Base-by-base conservation (phyloP, 1,140 invertebrate species). In the Gryon sp. region DNA sequence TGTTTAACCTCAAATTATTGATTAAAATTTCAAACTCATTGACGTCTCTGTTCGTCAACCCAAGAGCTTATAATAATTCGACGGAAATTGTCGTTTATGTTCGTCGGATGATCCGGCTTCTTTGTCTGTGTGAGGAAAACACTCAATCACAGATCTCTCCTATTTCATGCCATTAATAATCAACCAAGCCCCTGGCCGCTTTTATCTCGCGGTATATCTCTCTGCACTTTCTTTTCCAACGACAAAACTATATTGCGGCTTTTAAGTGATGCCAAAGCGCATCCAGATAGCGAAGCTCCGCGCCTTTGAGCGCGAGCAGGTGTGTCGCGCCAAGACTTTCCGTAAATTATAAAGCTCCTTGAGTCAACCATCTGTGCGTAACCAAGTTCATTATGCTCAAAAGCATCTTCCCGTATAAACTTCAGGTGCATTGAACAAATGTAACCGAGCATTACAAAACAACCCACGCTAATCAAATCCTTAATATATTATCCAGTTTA, bases 321-420 rank as follows among this genome's bases (percentile, higher is more conserved):
- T 74, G 70, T 57, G 16, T 15, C 26, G 26, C 18, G 7, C 48
- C 18, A 59, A 74, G 52, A 43, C 52, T 74, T 53, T 43, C 50
- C 52, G 50, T 59, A 74, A 74, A 74, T 74, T 74, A 74, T 60
- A 74, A 74, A 65, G 60, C 70, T 65, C 18, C 52, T 28, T 14
- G 43, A 59, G 36, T 59, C 20, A 48, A 60, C 52, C 62, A 75
- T 75, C 70, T 75, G 70, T 66, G 60, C 53, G 62, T 75, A 50
- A 75, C 16, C 20, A 22, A 38, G 60, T 75, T 75, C 46, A 75
- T 60, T 73, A 75, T 74, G 50, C 55, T 2, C 3, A 16, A 34
- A 59, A 24, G 16, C 53, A 40, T 62, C 48, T 15, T 24, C n/a
- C 40, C 30, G 20, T 26, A 46, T 11, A 16, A 59, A 9, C 38